A percentile compares a stretch with the other conserved stretches of the same genome.
Conservation (phyloP, 1,140 invertebrate species). For the Trichonephila clavata region DNA sequence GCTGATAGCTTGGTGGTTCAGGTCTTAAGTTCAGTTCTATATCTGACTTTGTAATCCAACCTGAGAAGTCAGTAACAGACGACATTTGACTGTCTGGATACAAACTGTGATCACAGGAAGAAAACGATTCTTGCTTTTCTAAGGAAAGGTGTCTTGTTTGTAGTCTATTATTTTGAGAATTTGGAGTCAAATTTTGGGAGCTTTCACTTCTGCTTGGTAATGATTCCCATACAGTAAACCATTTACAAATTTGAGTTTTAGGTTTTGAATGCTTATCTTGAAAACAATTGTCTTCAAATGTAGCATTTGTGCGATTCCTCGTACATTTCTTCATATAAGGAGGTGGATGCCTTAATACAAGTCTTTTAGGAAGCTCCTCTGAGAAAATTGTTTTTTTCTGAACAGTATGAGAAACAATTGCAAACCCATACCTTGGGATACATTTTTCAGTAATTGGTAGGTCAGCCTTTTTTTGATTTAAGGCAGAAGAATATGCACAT, state of each 20-base stretch:
- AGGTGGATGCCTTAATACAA: conserved; percentile 55
- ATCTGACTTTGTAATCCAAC: conserved; percentile 63
- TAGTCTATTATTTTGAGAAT: conserved; percentile 47
- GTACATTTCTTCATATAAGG: conserved; percentile 45
- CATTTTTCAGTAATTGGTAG: conserved; percentile 42
- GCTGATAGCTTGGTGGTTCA: conserved; percentile 62
- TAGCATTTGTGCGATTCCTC: neutral
- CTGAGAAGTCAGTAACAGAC: conserved; percentile 58
- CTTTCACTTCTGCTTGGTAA: conserved; percentile 54
- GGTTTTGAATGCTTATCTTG: conserved; percentile 6
- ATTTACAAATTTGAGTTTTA: conserved; percentile 29
- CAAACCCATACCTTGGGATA: conserved; percentile 22
- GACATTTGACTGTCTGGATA: conserved; percentile 55
- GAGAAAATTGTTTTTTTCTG: conserved; percentile 57
- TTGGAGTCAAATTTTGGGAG: conserved; percentile 27
- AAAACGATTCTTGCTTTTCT: conserved; percentile 67
- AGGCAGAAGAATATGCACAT: neutral
- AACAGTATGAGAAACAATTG: conserved; percentile 35
- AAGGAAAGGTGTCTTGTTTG: conserved; percentile 68
- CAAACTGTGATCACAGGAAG: conserved; percentile 55
- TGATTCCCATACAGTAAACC: conserved; percentile 50
- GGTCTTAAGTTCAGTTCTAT: conserved; percentile 45
- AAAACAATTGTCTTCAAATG: neutral
- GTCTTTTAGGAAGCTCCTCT: conserved; percentile 50
- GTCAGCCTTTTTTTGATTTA: neutral